phyloP scores from a whole-genome alignment of 1,140 invertebrate genomes.

The Mylabris phalerata region DNA sequence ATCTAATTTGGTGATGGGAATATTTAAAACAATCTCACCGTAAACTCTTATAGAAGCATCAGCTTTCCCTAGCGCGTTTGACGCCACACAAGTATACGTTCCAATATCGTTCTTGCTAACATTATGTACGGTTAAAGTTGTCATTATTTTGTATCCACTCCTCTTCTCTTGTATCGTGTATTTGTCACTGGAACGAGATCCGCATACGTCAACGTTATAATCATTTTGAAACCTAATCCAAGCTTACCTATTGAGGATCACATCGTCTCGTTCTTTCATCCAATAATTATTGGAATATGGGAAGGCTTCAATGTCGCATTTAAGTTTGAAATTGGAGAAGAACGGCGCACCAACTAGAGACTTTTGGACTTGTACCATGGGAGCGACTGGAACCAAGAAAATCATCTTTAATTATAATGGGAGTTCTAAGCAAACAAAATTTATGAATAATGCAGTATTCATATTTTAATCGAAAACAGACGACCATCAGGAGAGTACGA shows the following conservation, averaged over 20 bases:
- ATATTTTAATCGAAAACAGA: no score
- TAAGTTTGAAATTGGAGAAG: conserved; percentile 43
- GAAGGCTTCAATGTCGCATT: conserved; percentile 49
- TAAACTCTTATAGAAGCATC: conserved; percentile 60
- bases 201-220: background rate
- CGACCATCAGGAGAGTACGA: no score
- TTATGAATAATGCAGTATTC: no score
- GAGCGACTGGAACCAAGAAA: conserved; percentile 42
- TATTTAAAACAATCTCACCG: conserved; percentile 46
- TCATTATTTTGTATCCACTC: conserved; percentile 52
- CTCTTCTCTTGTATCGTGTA: conserved; percentile 52
- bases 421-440: no score
- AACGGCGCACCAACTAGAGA: conserved; percentile 47
- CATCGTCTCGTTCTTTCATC: conserved; percentile 49
- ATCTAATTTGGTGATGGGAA: no score
- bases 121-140: conserved; percentile 57
- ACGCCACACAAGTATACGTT: conserved; percentile 65
- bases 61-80: conserved; percentile 63
- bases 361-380: conserved; percentile 45
- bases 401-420: background rate
- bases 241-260: conserved; percentile 45
- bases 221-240: background rate
- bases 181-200: conserved; percentile 44
- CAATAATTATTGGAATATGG: conserved; percentile 48
- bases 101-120: conserved; percentile 59